Base-by-base conservation (phyloP, 2,797 vertebrate species). In the Lutjanus campechanus region DNA sequence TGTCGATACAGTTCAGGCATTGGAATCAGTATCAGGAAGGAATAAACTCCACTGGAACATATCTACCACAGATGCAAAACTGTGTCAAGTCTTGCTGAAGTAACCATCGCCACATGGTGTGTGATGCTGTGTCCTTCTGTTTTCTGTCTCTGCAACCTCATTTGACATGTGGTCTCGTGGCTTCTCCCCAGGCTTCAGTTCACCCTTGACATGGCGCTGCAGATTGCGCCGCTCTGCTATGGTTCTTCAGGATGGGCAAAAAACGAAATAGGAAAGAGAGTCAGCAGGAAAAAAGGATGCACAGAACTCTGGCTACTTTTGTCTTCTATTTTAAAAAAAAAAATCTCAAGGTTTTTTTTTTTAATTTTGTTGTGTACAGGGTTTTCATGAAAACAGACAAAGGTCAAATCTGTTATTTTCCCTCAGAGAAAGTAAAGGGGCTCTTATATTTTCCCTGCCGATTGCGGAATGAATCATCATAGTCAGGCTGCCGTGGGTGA, bases 401-500 rank as follows among this genome's bases (percentile, higher is more conserved):
- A 93, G 92, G 93, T 93, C 86, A 93, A 86, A 90, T 85, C 74
- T 84, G 89, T 91, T 94, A 90, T 94, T 92, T 93, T 88, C 89
- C 85, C 72, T 84, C 79, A 36, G 82, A 89, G 82, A 85, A 92
- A 87, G 89, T 76, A 86, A 86, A 88, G 85, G 79, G 78, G 80
- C 83, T 89, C 79, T 90, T 82, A 76, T 85, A 91, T 88, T 94
- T 82, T 78, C 90, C 86, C 64, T 56, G 76, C 85, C 61, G 47
- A 77, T 85, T 76, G 76, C 51, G 75, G 86, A 94, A 93, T 95
- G 94, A 94, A 95, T 96, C 92, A 95, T 90, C 87, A 84, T 74
- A 88, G 84, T 74, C 77, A 46, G 85, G 88, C 84, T 85, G 87
- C 89, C 60, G 84, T 75, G 80, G 84, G 86, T 93, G 88, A 91